Evolutionary conservation across 2,888 invertebrate species (phyloP), one percentile per base, ranked within the genome.

Genomic region (Dynastes maya): DNA sequence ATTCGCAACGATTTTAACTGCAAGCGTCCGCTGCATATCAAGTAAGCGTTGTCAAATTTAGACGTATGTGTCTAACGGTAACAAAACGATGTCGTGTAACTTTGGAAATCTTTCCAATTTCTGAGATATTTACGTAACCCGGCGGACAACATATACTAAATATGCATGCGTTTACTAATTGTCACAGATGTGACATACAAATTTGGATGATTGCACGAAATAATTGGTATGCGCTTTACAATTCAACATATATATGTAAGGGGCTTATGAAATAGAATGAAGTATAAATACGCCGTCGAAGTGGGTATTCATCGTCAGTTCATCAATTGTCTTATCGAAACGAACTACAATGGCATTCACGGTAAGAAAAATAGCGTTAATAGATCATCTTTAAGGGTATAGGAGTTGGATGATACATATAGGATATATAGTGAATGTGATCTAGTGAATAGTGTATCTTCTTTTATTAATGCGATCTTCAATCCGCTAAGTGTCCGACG

Each of bases 271-370:
- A 72, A 72, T 72, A 58, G 72, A 61, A 37, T 53, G 16, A 27
- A 72, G 55, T 78, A 78, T 78, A 78, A 72, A 78, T 78, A 70
- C 53, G 65, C 65, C 58, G 37, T 22, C 22, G 53, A 16, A 13
- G 1, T 53, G 61, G 64, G n/a, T 53, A 65, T 37, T 37, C 53
- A 70, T 61, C 77, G 77, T 79, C 79, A 79, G 79, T 79, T 77
- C 55, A 77, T 77, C 67, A 71, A 79, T 29, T 65, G 64, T 37
- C 51, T 70, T 63, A 71, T 63, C 71, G 70, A 76, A 58, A 75
- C 67, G 37, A 76, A 58, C 32, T 61, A 80, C 61, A 67, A 80
- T 83, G 83, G 82, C 81, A 78, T 80, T 80, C 77, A 81, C 81
- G 81, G 83, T 83, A 81, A 81, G 82, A 49, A 53, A 45, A 49